Percentiles rank a stretch among this genome's conserved stretches.
These are phyloP conservation scores for Saccostrea echinata DNA, from an alignment of 1,140 invertebrate genomes.

Conservation along the genomic window DNA sequence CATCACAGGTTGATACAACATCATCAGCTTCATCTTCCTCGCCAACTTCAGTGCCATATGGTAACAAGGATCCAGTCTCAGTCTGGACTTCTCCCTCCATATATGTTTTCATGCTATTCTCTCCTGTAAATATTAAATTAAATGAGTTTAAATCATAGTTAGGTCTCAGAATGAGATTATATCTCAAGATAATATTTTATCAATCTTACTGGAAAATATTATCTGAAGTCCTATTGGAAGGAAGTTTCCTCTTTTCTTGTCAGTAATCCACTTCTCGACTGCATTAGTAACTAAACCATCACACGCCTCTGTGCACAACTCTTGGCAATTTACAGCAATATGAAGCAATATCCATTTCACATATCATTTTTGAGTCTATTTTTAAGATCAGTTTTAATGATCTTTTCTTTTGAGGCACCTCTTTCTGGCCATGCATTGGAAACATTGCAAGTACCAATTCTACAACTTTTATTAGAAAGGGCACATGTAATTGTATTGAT, in stretches of 20 bases:
- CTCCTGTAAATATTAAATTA: neutral
- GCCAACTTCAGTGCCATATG: neutral
- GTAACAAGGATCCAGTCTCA: neutral
- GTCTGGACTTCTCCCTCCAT: neutral
- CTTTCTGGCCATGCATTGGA: constrained; percentile 54
- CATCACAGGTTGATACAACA: neutral
- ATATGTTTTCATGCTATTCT: neutral
- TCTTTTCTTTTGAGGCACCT: constrained; percentile 46
- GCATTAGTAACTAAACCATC: neutral
- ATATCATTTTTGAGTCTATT: constrained; percentile 47
- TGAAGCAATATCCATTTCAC: constrained; percentile 19
- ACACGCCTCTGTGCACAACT: constrained; percentile 1
- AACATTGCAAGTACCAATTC: constrained; percentile 8
- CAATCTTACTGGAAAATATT: neutral
- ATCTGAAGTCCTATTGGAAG: constrained; percentile 12
- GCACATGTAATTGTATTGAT: constrained; percentile 14
- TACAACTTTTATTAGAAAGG: constrained; percentile 5
- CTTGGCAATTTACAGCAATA: neutral
- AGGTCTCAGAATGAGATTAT: neutral
- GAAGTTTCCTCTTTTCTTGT: neutral
- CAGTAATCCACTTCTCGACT: neutral
- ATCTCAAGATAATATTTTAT: neutral
- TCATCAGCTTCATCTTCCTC: neutral
- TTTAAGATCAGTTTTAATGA: constrained; percentile 45
- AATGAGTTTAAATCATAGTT: neutral